Percentiles rank a stretch among this genome's conserved stretches.
phyloP scores from a whole-genome alignment of 2,797 vertebrate species.

The Helarctos malayanus region DNA sequence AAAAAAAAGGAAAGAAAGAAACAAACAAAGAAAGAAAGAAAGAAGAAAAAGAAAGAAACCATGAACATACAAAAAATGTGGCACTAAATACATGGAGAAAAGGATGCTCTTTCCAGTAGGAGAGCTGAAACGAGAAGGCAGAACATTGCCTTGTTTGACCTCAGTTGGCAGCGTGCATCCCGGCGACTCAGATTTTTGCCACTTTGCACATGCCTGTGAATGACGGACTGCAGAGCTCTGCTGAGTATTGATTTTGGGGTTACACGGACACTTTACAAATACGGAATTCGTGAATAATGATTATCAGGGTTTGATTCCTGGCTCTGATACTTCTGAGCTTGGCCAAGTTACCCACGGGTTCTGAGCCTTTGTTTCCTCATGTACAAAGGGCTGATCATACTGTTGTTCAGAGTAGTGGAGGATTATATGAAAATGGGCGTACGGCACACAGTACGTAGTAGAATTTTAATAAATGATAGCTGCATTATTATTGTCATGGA shows the following conservation, averaged over 20 bases:
- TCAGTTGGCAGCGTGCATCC: not conserved
- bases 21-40: not conserved
- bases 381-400: not conserved
- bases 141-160: not conserved
- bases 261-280: not conserved
- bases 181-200: not conserved
- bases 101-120: not conserved
- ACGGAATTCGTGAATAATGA: not conserved
- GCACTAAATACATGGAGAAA: not conserved
- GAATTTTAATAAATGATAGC: not conserved
- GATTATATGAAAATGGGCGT: not conserved
- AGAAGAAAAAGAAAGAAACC: not conserved
- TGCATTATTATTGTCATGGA: not conserved
- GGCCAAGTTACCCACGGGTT: not conserved
- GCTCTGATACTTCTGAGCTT: not conserved
- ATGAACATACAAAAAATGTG: not conserved
- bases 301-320: not conserved
- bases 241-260: not conserved
- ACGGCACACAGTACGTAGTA: not conserved
- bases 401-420: not conserved
- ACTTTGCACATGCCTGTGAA: not conserved
- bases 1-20: not conserved
- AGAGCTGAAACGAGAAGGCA: not conserved
- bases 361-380: not conserved
- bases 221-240: not conserved